A percentile compares a stretch with the other conserved stretches of the same genome.
Conservation (phyloP, 2,797 vertebrate species). For the Siniperca obscura region DNA sequence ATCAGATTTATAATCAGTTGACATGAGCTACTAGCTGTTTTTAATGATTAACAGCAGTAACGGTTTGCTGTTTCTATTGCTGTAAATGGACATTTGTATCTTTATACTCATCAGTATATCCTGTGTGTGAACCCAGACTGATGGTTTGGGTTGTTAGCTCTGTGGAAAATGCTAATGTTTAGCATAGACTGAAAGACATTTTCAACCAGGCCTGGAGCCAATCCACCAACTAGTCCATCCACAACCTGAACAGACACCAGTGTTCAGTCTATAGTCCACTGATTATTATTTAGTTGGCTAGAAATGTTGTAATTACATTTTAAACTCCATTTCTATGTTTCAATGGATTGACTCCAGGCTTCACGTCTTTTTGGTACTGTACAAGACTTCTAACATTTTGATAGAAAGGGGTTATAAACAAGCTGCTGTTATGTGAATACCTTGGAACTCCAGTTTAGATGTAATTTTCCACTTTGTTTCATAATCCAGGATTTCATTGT, state of each 20-base stretch:
- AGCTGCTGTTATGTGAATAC: slow-evolving; percentile 18
- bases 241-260: slow-evolving; percentile 1
- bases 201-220: slow-evolving; percentile 24
- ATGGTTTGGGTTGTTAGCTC: slow-evolving; percentile 43
- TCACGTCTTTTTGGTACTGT: slow-evolving; percentile 17
- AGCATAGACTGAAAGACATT: slow-evolving; percentile 41
- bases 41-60: slow-evolving; percentile 32
- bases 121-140: slow-evolving; percentile 36
- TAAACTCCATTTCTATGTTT: slow-evolving; percentile 11
- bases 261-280: not conserved
- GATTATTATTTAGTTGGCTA: not conserved
- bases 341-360: slow-evolving; percentile 7
- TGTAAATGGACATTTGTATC: slow-evolving; percentile 76
- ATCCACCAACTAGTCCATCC: not conserved
- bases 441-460: not conserved
- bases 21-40: slow-evolving; percentile 49
- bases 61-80: slow-evolving; percentile 59
- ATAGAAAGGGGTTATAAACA: slow-evolving; percentile 13
- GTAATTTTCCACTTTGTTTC: slow-evolving; percentile 24
- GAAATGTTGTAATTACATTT: slow-evolving; percentile 9
- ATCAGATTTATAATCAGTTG: slow-evolving; percentile 56
- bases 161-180: slow-evolving; percentile 61
- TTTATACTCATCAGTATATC: slow-evolving; percentile 56
- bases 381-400: slow-evolving; percentile 22
- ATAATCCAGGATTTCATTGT: not conserved